These are phyloP conservation scores for Cariama cristata DNA, from an alignment of 2,113 vertebrate species.

Conservation along the genomic window DNA sequence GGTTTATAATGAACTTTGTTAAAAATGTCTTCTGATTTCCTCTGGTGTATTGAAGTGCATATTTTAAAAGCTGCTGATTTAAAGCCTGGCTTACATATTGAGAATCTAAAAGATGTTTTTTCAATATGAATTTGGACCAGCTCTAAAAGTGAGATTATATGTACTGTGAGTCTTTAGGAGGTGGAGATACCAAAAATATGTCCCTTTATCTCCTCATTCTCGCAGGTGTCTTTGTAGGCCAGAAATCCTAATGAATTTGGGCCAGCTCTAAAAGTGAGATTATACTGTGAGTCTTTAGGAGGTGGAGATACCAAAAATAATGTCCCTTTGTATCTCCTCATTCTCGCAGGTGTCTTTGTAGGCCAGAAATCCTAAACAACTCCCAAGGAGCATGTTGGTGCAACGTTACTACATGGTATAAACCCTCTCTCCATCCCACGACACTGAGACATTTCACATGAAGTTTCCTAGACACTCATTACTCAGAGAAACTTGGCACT, in stretches of 20 bases:
- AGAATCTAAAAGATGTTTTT: not conserved
- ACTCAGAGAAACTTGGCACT: not conserved
- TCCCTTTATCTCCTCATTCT: not conserved
- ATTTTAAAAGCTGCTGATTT: constrained; percentile 55
- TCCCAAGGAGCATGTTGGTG: accelerated
- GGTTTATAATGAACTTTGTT: constrained; percentile 51
- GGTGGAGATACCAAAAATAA: not conserved
- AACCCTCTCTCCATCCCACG: not conserved
- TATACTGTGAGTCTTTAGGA: not conserved
- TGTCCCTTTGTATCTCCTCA: not conserved
- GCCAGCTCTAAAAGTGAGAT: not conserved
- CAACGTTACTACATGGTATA: not conserved
- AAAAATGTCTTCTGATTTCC: constrained; percentile 46
- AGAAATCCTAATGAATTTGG: not conserved
- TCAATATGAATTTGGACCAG: not conserved
- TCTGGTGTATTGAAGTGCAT: constrained; percentile 20
- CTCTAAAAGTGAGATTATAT: not conserved
- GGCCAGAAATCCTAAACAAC: not conserved
- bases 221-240: not conserved
- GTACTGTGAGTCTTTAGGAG: not conserved
- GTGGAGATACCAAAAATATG: not conserved
- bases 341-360: not conserved
- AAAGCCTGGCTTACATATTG: not conserved
- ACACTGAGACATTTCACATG: not conserved
- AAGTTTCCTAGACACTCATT: not conserved